These are phyloP conservation scores for Cercocebus atys DNA, from an alignment of 2,113 vertebrate species.

Conservation along the genomic window DNA sequence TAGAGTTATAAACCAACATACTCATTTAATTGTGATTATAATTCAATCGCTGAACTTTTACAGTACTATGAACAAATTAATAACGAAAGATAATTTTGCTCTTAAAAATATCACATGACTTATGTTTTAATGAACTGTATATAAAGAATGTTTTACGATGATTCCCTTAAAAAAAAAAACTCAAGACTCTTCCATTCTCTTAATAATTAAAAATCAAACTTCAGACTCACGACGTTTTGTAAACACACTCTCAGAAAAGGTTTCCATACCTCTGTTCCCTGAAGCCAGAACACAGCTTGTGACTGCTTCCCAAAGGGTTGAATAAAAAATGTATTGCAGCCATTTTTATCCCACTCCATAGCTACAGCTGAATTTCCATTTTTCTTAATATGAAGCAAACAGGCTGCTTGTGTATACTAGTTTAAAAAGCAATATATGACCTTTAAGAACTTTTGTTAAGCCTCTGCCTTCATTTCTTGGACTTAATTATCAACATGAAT, in stretches of 20 bases:
- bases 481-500: constrained; percentile 34
- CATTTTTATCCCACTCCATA: background rate
- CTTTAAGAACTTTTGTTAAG: background rate
- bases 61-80: constrained; percentile 70
- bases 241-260: background rate
- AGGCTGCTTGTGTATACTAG: background rate
- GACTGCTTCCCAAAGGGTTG: background rate
- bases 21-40: constrained; percentile 68
- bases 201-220: constrained; percentile 46
- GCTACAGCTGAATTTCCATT: background rate
- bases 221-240: background rate
- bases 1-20: constrained; percentile 67
- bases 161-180: constrained; percentile 20
- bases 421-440: constrained; percentile 20
- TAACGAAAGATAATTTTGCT: constrained; percentile 67
- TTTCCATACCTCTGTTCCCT: background rate
- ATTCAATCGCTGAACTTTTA: constrained; percentile 71
- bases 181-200: constrained; percentile 26
- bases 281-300: background rate
- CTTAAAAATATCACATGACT: constrained; percentile 61
- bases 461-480: background rate
- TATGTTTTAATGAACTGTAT: constrained; percentile 52
- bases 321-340: background rate
- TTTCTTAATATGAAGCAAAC: background rate
- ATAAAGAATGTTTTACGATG: constrained; percentile 15